Evolutionary conservation across 1,140 invertebrate species (phyloP).

Genomic region (Hyphantria cunea): DNA sequence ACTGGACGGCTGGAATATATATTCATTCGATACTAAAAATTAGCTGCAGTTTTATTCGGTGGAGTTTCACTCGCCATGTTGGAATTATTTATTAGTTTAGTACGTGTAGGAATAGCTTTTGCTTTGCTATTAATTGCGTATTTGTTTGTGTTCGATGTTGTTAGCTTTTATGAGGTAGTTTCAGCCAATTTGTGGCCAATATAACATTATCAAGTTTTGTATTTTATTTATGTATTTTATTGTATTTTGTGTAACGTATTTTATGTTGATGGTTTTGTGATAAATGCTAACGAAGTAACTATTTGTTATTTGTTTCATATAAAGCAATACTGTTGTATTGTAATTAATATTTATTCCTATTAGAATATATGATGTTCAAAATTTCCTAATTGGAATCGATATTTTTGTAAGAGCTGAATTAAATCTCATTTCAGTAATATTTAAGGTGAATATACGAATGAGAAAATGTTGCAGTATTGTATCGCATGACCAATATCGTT

Average conservation of each 20-base stretch:
- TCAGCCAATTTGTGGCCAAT: not conserved
- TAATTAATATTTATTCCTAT: no score
- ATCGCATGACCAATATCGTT: constrained; percentile 18
- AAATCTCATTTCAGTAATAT: no score
- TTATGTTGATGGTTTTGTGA: not conserved
- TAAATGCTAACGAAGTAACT: no score
- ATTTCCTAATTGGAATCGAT: no score
- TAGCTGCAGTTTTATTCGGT: constrained; percentile 36
- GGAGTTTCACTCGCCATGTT: constrained; percentile 27
- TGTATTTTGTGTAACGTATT: constrained; percentile 1
- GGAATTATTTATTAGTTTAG: constrained; percentile 27
- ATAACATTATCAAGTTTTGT: not conserved
- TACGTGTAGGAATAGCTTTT: constrained; percentile 11
- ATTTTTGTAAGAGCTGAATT: no score
- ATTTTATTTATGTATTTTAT: constrained; percentile 1
- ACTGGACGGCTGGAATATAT: constrained; percentile 37
- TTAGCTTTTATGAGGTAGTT: not conserved
- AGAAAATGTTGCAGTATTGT: constrained; percentile 4
- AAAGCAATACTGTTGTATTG: no score
- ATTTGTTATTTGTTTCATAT: no score
- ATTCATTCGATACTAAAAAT: constrained; percentile 52
- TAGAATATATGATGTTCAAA: no score
- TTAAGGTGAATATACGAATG: no score
- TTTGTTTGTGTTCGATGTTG: constrained; percentile 8
- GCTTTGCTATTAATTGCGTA: constrained; percentile 14